Base-by-base conservation (phyloP, 2,797 vertebrate genomes). In the Gallirallus australis region DNA sequence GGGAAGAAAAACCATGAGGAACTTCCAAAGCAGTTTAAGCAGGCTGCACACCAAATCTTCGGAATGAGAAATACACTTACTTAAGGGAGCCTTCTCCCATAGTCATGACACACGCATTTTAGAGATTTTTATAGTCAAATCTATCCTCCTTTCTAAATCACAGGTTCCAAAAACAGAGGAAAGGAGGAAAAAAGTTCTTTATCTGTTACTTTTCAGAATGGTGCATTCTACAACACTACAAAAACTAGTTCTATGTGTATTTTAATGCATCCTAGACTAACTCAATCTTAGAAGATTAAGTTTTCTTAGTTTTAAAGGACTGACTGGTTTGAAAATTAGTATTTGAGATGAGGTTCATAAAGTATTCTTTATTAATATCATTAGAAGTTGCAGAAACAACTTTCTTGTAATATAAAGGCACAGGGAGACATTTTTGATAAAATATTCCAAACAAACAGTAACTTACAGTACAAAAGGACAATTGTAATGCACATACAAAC, bases 341-440 rank as follows among this genome's bases (percentile, higher is more conserved):
- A 69, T 72, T 73, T 91, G 79, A 97, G 70, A 92, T 97, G 53
- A 97, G 91, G 90, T 97, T 98, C 97, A 97, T 98, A 97, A 98
- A 98, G 98, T 99, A 98, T 97, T 99, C 99, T 99, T 99, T 98
- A 99, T 99, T 99, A 99, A 99, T 99, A 98, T 98, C 98, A 99
- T 99, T 99, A 99, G 98, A 99, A 99, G 99, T 99, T 99, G 99
- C 98, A 97, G 98, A 99, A 99, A 99, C 99, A 99, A 99, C 99
- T 99, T 99, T 98, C 98, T 98, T 99, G 98, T 99, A 99, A 99
- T 99, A 99, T 99, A 99, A 99, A 99, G 99, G 99, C 99, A 99
- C 98, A 99, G 99, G 99, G 98, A 99, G 98, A 99, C 99, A 98
- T 97, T 95, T 99, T 98, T 99, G 99, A 99, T 99, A 99, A 98